Evolutionary conservation across 2,888 invertebrate genomes (phyloP).

Genomic region (Ephialtes manifestator): DNA sequence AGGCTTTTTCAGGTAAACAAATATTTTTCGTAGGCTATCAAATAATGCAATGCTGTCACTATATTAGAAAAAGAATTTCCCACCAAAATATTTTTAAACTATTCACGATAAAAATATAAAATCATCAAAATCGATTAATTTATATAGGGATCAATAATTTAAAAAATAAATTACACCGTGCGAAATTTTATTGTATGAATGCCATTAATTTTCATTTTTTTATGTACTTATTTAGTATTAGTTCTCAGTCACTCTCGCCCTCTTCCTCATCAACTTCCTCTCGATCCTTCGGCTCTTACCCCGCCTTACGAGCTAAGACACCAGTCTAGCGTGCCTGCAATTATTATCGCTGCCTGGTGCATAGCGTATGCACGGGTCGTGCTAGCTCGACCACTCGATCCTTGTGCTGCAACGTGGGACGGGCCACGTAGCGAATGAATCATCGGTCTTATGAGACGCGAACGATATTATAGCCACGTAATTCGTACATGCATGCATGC

Average conservation of each 20-base stretch:
- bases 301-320: constrained; percentile 33
- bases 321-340: constrained; percentile 29
- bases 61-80: too few species aligned
- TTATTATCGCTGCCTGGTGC: constrained; percentile 6
- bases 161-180: too few species aligned
- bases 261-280: constrained; percentile 56
- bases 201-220: too few species aligned
- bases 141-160: too few species aligned
- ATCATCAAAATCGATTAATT: too few species aligned
- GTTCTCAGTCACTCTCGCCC: constrained; percentile 39
- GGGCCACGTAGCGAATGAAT: constrained; percentile 62
- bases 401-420: constrained; percentile 60
- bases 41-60: too few species aligned
- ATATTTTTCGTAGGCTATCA: too few species aligned
- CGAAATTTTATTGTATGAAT: too few species aligned
- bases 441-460: constrained; percentile 63
- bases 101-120: too few species aligned
- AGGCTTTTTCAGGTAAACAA: too few species aligned
- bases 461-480: constrained; percentile 63
- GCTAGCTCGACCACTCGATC: constrained; percentile 54
- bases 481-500: constrained; percentile 62
- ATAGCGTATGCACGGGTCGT: constrained; percentile 45
- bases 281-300: constrained; percentile 28
- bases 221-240: constrained; percentile 6
- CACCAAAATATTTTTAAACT: too few species aligned